Evolutionary conservation across 2,888 invertebrate genomes (phyloP), one percentile per base, ranked within the genome.

Genomic region (Nipponacmea schrenckii): DNA sequence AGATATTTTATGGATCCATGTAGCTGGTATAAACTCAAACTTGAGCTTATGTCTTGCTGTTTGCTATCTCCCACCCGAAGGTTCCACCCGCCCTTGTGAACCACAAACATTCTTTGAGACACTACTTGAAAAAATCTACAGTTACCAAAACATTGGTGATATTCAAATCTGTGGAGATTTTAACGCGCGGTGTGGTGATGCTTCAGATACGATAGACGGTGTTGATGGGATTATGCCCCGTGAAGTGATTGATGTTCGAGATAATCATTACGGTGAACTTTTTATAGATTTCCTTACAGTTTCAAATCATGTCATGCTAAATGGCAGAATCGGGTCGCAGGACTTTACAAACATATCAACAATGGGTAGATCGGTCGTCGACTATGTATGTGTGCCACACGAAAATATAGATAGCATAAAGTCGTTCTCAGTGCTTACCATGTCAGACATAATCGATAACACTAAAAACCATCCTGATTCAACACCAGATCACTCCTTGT

Each of bases 141-240:
- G 56, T 14, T 56, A 12, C 56, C 56, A 56, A 56, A 56, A 56
- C 24, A 56, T 24, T 10, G 56, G 56, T 56, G 56, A 56, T 56
- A 24, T 56, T 56, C 24, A 56, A 20, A 56, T 56, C n/a, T 56
- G 56, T 56, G 56, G 56, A n/a, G 56, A 56, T 56, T 56, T 56
- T 56, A 56, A 56, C 24, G 56, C 56, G n/a, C 56, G 56, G n/a
- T 56, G 56, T 56, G 56, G 56, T 56, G 56, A 56, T 2, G n/a
- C 56, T 20, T 56, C 56, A 14, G 56, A 56, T 56, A 56, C 24
- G 20, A 56, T 20, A 20, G 56, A 56, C 56, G 56, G 20, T 56
- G 56, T 56, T 56, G 20, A 50, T 20, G 50, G 15, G 8, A 50
- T 50, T 50, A n/a, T 20, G 24, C 20, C 56, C n/a, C n/a, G 56